Evolutionary conservation across 2,113 vertebrate species (phyloP).

Genomic region (Thunnus thynnus): DNA sequence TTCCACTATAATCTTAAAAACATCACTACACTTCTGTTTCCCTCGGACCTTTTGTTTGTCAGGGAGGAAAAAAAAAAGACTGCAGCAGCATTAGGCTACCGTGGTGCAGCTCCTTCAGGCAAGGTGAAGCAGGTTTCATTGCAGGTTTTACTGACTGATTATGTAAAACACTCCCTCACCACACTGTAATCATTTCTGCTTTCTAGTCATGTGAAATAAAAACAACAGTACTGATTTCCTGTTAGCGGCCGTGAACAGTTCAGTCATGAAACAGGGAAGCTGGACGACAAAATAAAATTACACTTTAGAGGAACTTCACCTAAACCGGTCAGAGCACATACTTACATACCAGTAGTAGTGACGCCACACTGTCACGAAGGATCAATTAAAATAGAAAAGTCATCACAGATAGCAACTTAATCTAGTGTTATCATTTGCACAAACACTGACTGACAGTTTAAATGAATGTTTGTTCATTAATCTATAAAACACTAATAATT

Average conservation of each 20-base stretch:
- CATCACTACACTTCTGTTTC: neutral
- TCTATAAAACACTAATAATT: no score
- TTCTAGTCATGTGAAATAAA: neutral
- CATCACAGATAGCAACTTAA: no score
- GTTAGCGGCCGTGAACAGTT: neutral
- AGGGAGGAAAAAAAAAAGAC: neutral
- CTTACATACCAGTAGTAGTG: no score
- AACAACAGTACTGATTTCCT: neutral
- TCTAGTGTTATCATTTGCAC: no score
- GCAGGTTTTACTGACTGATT: neutral
- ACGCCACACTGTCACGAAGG: no score
- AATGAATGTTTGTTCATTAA: no score
- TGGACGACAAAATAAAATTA: neutral
- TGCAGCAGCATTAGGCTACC: no score
- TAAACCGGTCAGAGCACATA: no score
- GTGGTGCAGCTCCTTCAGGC: neutral
- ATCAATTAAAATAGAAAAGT: no score
- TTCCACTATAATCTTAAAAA: neutral
- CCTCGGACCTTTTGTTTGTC: neutral
- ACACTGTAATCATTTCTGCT: neutral
- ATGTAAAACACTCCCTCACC: neutral
- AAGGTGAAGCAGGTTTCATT: slow-evolving; percentile 1
- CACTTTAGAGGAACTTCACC: no score
- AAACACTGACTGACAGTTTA: no score
- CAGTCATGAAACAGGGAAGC: neutral